Conservation (phyloP, 2,113 vertebrate genomes). For the Archocentrus centrarchus region DNA sequence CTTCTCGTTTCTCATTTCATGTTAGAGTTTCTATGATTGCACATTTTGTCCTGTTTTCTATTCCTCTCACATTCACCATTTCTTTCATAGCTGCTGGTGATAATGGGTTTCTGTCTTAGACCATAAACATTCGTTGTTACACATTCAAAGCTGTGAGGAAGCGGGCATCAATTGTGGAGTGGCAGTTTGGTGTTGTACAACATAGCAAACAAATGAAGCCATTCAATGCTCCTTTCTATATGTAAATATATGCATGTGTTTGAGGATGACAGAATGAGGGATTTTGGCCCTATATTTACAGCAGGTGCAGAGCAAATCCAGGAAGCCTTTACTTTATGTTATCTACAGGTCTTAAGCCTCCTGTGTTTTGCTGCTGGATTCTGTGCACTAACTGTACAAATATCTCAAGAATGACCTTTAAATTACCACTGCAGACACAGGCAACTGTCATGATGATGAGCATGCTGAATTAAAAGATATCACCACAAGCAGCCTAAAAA, state of each 20-base stretch:
- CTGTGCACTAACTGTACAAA: neutral
- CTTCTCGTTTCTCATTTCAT: conserved; percentile 3
- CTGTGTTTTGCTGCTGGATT: neutral
- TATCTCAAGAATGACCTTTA: conserved; percentile 15
- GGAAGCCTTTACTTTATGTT: neutral
- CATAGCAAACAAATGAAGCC: conserved; percentile 42
- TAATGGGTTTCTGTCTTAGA: conserved; percentile 60
- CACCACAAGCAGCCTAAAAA: conserved; percentile 19
- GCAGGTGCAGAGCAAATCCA: neutral
- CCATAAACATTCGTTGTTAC: conserved; percentile 36
- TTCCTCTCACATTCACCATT: conserved; percentile 17
- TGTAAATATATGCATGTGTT: conserved; percentile 60
- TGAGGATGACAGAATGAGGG: neutral
- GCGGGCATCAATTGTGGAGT: conserved; percentile 20
- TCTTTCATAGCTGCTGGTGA: conserved; percentile 31
- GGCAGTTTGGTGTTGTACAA: conserved; percentile 23
- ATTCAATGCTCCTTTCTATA: conserved; percentile 36
- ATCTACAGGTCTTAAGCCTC: neutral
- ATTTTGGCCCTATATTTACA: neutral
- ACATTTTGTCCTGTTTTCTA: conserved; percentile 25
- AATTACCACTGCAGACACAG: conserved; percentile 11
- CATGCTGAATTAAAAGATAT: conserved; percentile 42
- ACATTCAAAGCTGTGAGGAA: conserved; percentile 18
- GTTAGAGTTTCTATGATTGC: conserved; percentile 27
- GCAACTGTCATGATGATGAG: conserved; percentile 24